These are phyloP conservation scores for Microctonus aethiopoides DNA, from an alignment of 2,888 invertebrate species.

Conservation along the genomic window DNA sequence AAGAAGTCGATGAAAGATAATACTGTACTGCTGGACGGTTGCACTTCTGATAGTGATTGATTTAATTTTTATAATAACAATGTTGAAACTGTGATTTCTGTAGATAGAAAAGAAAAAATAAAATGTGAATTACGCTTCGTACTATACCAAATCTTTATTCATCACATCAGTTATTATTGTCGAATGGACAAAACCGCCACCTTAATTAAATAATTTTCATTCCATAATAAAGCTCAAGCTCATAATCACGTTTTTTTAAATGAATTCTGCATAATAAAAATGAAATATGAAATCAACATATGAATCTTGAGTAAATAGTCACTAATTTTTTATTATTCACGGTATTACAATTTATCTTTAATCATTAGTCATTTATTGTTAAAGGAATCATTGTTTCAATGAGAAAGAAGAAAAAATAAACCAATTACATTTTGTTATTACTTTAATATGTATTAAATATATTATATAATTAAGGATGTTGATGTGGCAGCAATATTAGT, in stretches of 20 bases:
- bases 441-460: background rate
- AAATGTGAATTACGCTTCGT: background rate
- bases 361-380: background rate
- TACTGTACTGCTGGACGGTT: background rate
- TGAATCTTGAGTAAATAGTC: no score
- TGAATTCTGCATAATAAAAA: no score
- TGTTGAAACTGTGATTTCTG: background rate
- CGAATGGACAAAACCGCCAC: background rate
- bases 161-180: background rate
- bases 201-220: background rate
- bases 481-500: background rate
- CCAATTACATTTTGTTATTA: background rate
- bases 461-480: background rate
- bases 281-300: no score
- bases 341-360: no score
- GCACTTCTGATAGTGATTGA: conserved; percentile 37
- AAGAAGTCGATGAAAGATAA: background rate
- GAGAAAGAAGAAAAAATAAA: background rate
- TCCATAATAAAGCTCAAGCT: background rate
- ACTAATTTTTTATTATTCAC: no score
- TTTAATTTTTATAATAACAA: background rate
- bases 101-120: background rate
- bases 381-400: background rate
- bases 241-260: no score
- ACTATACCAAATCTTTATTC: background rate